Evolutionary conservation across 2,888 invertebrate genomes (phyloP), one percentile per base, ranked within the genome.

Genomic region (Andrena camellia): DNA sequence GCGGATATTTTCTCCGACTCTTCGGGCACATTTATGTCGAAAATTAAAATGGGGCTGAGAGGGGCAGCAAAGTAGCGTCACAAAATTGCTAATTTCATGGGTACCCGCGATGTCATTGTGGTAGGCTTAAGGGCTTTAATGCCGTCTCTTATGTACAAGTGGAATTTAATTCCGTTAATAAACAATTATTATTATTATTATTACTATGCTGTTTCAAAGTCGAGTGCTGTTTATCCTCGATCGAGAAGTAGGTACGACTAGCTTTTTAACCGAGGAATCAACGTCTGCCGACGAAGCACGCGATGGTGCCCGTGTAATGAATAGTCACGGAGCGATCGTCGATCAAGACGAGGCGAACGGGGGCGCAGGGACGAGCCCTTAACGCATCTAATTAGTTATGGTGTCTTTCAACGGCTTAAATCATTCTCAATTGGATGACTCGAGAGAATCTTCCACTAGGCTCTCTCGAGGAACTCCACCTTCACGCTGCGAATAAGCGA

Each of bases 361-460:
- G 42, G 33, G 23, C 63, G 10, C 63, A 42, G 35, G 23, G 54
- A 20, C 23, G 54, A 57, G 10, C 67, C 52, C 67, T 68, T 31
- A 68, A 54, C 52, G 52, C 33, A 33, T 29, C 67, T 52, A 68
- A 68, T 68, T 68, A 68, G 52, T 33, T 52, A 50, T 50, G 67
- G 23, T 68, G 52, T 33, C 67, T 68, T 68, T 68, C 52, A 68
- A 52, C 52, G 52, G 67, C 67, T 54, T 54, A 68, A 68, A 54
- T 68, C 67, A 54, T 33, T 26, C 52, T 68, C 52, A 68, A 68
- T 68, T 68, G 52, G 33, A 68, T 68, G 67, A 68, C 67, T 68
- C 67, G 52, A 50, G 67, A 68, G 54, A 68, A 52, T 31, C 20
- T 29, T 35, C 26, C 17, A 23, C 52, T 7, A 17, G 52, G 20